Conservation (phyloP, 2,888 invertebrate species). For the Chaetogeoica ovagalla region DNA sequence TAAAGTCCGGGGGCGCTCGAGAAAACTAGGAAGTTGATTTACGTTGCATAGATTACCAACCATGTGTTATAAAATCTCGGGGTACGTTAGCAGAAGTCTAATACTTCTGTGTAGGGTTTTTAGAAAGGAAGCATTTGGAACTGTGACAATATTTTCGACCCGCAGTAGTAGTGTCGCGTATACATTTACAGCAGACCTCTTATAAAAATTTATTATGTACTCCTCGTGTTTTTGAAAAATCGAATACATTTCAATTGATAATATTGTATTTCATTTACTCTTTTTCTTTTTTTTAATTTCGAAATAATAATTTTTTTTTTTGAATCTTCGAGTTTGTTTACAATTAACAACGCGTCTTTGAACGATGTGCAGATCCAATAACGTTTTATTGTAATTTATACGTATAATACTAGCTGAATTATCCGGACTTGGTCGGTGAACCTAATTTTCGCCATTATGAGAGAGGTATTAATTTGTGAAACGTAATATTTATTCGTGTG, state of each 20-base stretch:
- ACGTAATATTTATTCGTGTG: too few species aligned
- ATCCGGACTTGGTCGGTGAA: too few species aligned
- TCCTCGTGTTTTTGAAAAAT: slow-evolving; percentile 25
- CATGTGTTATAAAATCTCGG: slow-evolving; percentile 40
- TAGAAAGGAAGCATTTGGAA: slow-evolving; percentile 30
- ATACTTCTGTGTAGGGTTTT: slow-evolving; percentile 23
- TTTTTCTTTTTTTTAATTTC: too few species aligned
- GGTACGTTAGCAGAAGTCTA: slow-evolving; percentile 8
- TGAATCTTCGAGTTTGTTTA: too few species aligned
- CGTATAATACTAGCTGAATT: too few species aligned
- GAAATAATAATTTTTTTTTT: too few species aligned
- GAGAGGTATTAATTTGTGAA: too few species aligned
- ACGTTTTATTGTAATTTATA: too few species aligned
- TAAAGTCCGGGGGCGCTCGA: slow-evolving; percentile 5
- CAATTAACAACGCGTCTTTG: too few species aligned
- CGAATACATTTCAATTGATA: neutral
- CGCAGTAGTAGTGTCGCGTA: too few species aligned
- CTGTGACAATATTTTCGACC: slow-evolving; percentile 28
- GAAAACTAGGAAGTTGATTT: slow-evolving; percentile 43
- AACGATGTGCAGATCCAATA: too few species aligned
- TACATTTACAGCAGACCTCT: slow-evolving; percentile 8
- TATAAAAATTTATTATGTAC: slow-evolving; percentile 19
- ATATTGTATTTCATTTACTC: neutral
- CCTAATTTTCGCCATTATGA: too few species aligned
- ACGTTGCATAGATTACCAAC: slow-evolving; percentile 36